phyloP scores from a whole-genome alignment of 2,113 vertebrate genomes.

The Neotoma lepida region DNA sequence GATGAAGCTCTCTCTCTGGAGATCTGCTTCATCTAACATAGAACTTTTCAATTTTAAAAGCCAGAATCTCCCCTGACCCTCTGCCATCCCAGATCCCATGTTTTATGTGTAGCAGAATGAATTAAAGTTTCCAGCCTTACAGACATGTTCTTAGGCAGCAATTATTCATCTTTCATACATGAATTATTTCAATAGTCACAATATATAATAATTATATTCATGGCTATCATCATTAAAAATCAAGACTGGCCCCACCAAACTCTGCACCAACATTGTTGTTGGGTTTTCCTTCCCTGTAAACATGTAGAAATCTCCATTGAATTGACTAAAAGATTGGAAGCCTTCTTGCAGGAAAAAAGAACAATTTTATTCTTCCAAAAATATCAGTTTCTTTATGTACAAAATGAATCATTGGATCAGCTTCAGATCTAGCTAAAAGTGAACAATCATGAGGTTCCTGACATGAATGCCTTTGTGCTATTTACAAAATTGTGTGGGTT shows the following conservation, averaged over 20 bases:
- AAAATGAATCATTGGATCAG: neutral
- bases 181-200: neutral
- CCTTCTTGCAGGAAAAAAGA: neutral
- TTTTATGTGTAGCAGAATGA: constrained; percentile 37
- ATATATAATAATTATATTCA: neutral
- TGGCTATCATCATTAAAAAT: neutral
- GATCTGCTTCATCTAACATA: constrained; percentile 14
- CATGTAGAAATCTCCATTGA: neutral
- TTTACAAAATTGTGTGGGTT: neutral
- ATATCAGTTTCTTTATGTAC: neutral
- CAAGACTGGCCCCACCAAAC: neutral
- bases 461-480: neutral
- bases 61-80: constrained; percentile 33
- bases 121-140: neutral
- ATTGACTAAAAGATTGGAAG: neutral
- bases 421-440: neutral
- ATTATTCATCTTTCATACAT: neutral
- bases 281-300: neutral
- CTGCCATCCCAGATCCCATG: neutral
- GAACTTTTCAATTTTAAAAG: constrained; percentile 59
- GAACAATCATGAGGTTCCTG: neutral
- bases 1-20: constrained; percentile 56
- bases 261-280: neutral
- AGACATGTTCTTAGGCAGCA: neutral
- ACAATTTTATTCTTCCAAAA: neutral